A percentile compares a stretch with the other conserved stretches of the same genome.
Conservation (phyloP, 2,888 invertebrate genomes). For the Trilocha varians region DNA sequence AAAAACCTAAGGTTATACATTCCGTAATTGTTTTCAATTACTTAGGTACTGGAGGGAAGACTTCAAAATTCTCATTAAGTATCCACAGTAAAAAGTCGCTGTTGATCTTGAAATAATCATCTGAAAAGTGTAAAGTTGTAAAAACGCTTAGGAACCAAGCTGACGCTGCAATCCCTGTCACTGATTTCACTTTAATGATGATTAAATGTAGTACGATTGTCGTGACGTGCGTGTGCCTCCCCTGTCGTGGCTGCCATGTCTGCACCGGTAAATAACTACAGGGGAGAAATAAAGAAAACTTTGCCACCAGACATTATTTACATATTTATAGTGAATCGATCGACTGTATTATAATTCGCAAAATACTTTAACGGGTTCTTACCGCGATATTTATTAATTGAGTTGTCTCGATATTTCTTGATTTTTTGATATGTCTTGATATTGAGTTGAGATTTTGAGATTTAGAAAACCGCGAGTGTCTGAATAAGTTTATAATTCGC, state of each 20-base stretch:
- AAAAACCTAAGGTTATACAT: too few relatives aligned
- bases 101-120: not conserved
- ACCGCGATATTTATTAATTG: too few relatives aligned
- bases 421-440: too few relatives aligned
- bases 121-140: not conserved
- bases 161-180: conserved; percentile 45
- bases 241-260: conserved; percentile 16
- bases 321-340: conserved; percentile 19
- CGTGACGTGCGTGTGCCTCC: conserved; percentile 39
- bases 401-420: too few relatives aligned
- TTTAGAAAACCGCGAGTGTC: too few relatives aligned
- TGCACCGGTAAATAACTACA: conserved; percentile 10
- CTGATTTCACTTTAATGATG: conserved; percentile 70
- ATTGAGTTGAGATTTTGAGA: too few relatives aligned
- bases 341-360: not conserved
- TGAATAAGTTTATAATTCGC: too few relatives aligned
- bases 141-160: conserved; percentile 22
- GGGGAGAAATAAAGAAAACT: conserved; percentile 3
- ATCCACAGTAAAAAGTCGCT: not conserved
- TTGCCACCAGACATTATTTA: conserved; percentile 11
- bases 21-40: too few relatives aligned
- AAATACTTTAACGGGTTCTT: not conserved
- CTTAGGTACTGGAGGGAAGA: not conserved
- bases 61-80: not conserved
- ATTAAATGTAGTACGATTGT: conserved; percentile 69